Percentiles rank a stretch among this genome's conserved stretches.
phyloP scores from a whole-genome alignment of 2,113 vertebrate genomes.

The Calyptomena viridis region DNA sequence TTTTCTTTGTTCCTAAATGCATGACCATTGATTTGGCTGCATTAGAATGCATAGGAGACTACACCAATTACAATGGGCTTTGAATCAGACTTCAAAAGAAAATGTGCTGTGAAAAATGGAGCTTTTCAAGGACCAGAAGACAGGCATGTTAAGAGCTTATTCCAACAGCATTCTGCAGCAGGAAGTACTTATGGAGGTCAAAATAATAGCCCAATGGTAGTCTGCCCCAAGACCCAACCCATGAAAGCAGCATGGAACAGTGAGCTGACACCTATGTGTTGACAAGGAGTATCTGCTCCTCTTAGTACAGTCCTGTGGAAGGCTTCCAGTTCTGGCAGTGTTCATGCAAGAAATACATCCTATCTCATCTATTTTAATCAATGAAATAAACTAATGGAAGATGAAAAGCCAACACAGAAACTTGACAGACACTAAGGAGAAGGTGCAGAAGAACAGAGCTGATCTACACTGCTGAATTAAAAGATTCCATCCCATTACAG shows the following conservation, averaged over 20 bases:
- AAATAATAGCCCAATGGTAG: not conserved
- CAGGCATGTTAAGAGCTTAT: not conserved
- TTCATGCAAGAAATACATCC: not conserved
- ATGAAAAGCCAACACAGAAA: not conserved
- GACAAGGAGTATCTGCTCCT: not conserved
- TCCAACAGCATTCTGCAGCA: not conserved
- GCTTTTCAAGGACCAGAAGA: slow-evolving; percentile 13
- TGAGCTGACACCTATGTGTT: not conserved
- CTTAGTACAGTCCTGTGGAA: not conserved
- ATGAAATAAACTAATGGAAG: not conserved
- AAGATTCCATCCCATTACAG: not conserved
- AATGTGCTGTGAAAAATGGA: slow-evolving; percentile 17
- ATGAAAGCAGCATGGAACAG: not conserved
- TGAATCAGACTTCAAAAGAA: slow-evolving; percentile 32
- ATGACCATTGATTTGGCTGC: not conserved
- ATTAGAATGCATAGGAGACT: slow-evolving; percentile 38
- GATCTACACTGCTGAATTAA: not conserved
- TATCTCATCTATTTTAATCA: not conserved
- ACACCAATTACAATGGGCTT: slow-evolving; percentile 12
- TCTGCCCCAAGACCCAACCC: not conserved
- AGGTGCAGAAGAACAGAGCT: not conserved
- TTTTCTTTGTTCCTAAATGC: not conserved
- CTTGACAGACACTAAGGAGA: not conserved
- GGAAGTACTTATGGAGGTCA: not conserved
- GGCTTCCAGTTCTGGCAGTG: not conserved